Base-by-base conservation (phyloP, 2,797 vertebrate species). In the Poeciliopsis presidionis region DNA sequence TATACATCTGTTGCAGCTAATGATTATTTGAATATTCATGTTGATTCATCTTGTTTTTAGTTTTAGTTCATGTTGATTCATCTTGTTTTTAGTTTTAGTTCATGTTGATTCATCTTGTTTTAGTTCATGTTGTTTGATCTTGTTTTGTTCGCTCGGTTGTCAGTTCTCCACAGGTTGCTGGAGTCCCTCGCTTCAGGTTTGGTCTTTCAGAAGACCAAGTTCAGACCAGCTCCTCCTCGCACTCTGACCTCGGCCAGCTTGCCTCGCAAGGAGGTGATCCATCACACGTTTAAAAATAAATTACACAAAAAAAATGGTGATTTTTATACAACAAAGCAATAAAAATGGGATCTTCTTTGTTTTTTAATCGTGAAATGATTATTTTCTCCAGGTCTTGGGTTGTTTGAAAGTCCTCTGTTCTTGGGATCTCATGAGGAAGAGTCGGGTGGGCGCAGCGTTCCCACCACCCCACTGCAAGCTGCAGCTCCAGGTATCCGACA, bases 151-250 rank as follows among this genome's bases (percentile, higher is more conserved):
- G n/a, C 46, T 61, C 9, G 2, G 4, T 85, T 47, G 73, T 1
- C 89, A 99, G 98, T 87, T 98, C 97, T 69, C 96, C 97, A 9
- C 98, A 99, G 86, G 97, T 99, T 76, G 95, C 97, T 43, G 97
- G 98, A 49, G 97, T 99, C 33, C 95, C 97, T 70, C 94, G 97
- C 39, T 99, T 99, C 92, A 94, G 98, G 70, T 98, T 98, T 78
- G 97, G 97, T 1, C 94, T 93, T 43, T 95, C 97, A 69, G 98
- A 99, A 75, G 98, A 99, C 20, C 30, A 33, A 33, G 88, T 98
- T 90, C 95, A 97, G 77, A 97, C 97, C 43, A 97, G 96, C 85
- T 93, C 94, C 67, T 95, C 95, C 18, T 98, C 97, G 6, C 98
- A 98, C 81, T 97, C 98, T 28, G 98, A 99, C 78, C 96, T 98